Base-by-base conservation (phyloP, 2,888 invertebrate genomes). In the Callyntrura guangdongensis region DNA sequence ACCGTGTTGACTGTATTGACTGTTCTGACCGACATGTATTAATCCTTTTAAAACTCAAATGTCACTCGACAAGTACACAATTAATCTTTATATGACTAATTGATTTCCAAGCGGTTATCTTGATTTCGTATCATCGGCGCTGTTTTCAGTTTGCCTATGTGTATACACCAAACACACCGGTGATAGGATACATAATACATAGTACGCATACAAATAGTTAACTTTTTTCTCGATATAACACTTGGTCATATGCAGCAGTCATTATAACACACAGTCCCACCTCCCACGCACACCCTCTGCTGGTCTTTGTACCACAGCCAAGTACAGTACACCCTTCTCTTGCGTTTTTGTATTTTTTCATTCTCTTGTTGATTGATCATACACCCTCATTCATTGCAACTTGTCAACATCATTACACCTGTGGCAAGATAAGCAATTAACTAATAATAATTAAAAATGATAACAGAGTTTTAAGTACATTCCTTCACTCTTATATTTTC, bases 401-500 rank as follows among this genome's bases (percentile, higher is more conserved):
- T 67, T 25, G 11, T 25, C 64, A 11, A 9, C 64, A 67, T 49
- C 49, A 74, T 74, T 17, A 20, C 47, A 20, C 22, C 47, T 47
- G 61, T 3, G 9, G 74, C 64, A 82, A 22, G 61, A 61, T 56
- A 82, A 82, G 20, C 59, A 82, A 82, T 82, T 82, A 61, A 74
- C 47, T 47, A 74, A 74, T 49, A 74, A 49, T 49, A 74, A 74
- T 36, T 45, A 69, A 69, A 45, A 22, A 17, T 74, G 27, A 17
- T 72, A 74, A 74, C 49, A 22, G 36, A 6, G 47, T 72, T 74
- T 49, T 20, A 20, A 14, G 47, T 22, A 49, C 45, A 14, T 45
- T 69, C 69, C 45, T 45, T 45, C 6, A 36, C 36, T 2, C 17
- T 25, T 81, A 36, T 12, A 3, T 45, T 9, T 61, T 25, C 17